Base-by-base conservation (phyloP, 2,888 invertebrate species). In the Lasioglossum leucozonium region DNA sequence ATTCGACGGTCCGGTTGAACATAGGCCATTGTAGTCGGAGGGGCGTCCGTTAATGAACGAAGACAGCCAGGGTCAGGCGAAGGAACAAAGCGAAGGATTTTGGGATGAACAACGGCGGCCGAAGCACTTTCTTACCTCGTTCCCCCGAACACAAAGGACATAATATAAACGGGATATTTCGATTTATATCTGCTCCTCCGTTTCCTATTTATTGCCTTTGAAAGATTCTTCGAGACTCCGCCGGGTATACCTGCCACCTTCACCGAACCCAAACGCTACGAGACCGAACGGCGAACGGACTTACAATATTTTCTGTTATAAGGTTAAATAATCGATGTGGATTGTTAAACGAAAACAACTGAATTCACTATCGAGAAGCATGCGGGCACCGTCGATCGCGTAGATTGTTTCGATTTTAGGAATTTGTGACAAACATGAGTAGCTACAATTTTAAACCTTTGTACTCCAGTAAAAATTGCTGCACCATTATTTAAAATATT, bases 31-130 rank as follows among this genome's bases (percentile, higher is more conserved):
- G 62, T 18, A 22, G 65, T n/a, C n/a, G 72, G 26, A 42, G 65
- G 73, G 34, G 44, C 58, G 62, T 58, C 67, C 30, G 30, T 13
- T 83, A 83, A 79, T 34, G 62, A 83, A 47, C 44, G 51, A 42
- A 73, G 30, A 34, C 34, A 73, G 40, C 62, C 37, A 65, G 55
- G 69, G 76, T 42, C 18, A 37, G 51, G 40, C 34, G 67, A 75
- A 58, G 77, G 73, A 80, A 75, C 71, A 85, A 83, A 79, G 47
- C 30, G 69, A 85, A 42, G 77, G 77, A 73, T 77, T 77, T 83
- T 77, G n/a, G 74, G 42, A 62, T 13, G 58, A 72, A 72, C 67
- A 65, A 37, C 34, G 40, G 73, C 37, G 18, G 37, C 47, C 18
- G 8, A 47, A 42, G 40, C 67, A 71, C 69, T 79, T 71, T 75